Percentiles rank a stretch among this genome's conserved stretches.
These are phyloP conservation scores for Brachionus sp. DNA, from an alignment of 1,140 invertebrate species.

Conservation along the genomic window DNA sequence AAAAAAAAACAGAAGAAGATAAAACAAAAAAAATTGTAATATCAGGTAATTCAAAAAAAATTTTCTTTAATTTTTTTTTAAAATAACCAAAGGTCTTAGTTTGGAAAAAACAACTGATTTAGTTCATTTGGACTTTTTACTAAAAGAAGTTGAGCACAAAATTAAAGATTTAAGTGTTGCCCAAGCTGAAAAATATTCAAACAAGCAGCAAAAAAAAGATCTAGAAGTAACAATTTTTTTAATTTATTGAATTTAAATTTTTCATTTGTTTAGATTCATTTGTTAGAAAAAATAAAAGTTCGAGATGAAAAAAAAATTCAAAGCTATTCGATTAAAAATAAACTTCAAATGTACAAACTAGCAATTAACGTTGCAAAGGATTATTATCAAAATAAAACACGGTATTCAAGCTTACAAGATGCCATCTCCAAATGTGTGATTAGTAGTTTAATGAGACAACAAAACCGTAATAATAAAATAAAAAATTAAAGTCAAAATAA, in stretches of 20 bases:
- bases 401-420: conserved; percentile 54
- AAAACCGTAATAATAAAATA: background rate
- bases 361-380: background rate
- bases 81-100: conserved; percentile 51
- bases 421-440: background rate
- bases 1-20: conserved; percentile 49
- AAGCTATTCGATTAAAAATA: conserved; percentile 43
- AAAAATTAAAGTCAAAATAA: background rate
- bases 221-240: conserved; percentile 49
- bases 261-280: conserved; percentile 52
- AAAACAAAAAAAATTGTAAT: conserved; percentile 26
- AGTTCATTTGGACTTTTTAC: conserved; percentile 51
- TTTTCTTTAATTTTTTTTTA: conserved; percentile 6
- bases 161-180: conserved; percentile 55
- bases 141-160: conserved; percentile 53
- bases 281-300: conserved; percentile 44
- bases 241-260: background rate
- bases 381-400: conserved; percentile 51
- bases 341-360: conserved; percentile 35
- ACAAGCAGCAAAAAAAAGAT: conserved; percentile 52
- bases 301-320: conserved; percentile 44
- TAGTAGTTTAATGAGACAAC: background rate
- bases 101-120: conserved; percentile 55
- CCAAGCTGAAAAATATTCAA: conserved; percentile 53
- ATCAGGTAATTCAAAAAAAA: background rate